Evolutionary conservation across 2,888 invertebrate genomes (phyloP), one percentile per base, ranked within the genome.

Genomic region (Stenchaetothrips biformis): DNA sequence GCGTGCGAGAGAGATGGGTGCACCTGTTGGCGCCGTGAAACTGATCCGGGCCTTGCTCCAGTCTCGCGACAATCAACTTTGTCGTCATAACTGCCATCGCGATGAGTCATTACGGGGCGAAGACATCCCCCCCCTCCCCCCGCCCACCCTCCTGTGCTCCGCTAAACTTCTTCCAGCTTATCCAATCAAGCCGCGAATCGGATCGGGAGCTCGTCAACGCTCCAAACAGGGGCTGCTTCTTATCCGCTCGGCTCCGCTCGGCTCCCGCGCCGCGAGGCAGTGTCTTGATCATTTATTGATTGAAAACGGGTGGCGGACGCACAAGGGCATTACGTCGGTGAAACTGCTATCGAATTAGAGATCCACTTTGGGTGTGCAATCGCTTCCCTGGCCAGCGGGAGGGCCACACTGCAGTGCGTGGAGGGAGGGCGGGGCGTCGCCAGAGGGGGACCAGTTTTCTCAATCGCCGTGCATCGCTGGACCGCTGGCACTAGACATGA

Each of bases 211-310:
- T 53, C 53, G 53, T 18, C 16, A 53, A 6, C 53, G 53, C 53
- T 18, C 53, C 37, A 37, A 37, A 37, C 37, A 37, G 37, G 37
- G 37, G 37, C 37, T 2, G 37, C 37, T 37, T 37, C 37, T 37
- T 37, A 37, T 37, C 37, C 4, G 37, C 37, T 37, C 37, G 37
- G 37, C 37, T 37, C 37, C 2, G 37, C 37, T 37, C 37, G 37
- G 37, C 53, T 8, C n/a, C 67, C 21, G 67, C 67, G 2, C 67
- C 7, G 37, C 37, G 2, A 7, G 67, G 11, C 67, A 25, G 67
- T 21, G 25, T 74, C 67, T 74, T 74, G 67, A 74, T 74, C 67
- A 74, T 25, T 74, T 74, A 74, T 74, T 74, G 67, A 74, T 74
- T 74, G 67, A 25, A 74, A 74, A 25, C 67, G 25, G 67, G 21